Percentiles rank a stretch among this genome's conserved stretches.
Conservation (phyloP, 2,888 invertebrate species). For the Seladonia tumulorum region DNA sequence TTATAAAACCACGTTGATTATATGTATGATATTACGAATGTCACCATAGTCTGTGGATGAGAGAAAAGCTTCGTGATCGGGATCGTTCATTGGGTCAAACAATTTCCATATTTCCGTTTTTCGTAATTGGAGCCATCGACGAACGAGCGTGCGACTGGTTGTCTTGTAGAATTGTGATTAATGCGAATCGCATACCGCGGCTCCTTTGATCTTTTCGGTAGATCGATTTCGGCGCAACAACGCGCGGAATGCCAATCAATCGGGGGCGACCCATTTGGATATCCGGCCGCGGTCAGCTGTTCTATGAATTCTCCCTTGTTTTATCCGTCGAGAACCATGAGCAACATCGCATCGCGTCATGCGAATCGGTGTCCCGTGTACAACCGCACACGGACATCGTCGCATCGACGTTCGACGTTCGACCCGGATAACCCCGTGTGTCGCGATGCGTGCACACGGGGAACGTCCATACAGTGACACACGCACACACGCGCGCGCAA, state of each 20-base stretch:
- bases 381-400: slow-evolving; percentile 17
- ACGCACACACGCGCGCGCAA: background rate
- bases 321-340: slow-evolving; percentile 53
- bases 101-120: background rate
- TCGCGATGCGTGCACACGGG: background rate
- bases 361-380: slow-evolving; percentile 34
- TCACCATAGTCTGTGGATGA: too few relatives aligned
- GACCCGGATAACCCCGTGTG: background rate
- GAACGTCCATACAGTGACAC: background rate
- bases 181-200: slow-evolving; percentile 38
- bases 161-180: slow-evolving; percentile 24
- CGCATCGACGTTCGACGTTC: slow-evolving; percentile 34
- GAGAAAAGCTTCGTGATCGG: background rate
- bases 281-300: slow-evolving; percentile 50
- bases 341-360: slow-evolving; percentile 37
- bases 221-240: slow-evolving; percentile 50
- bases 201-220: slow-evolving; percentile 61
- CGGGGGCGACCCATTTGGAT: slow-evolving; percentile 49
- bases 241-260: slow-evolving; percentile 60
- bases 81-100: background rate
- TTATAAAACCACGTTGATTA: too few relatives aligned
- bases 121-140: background rate
- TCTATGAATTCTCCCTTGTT: slow-evolving; percentile 56
- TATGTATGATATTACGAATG: too few relatives aligned
- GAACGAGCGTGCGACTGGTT: background rate